These are phyloP conservation scores for Spodoptera picta DNA, from an alignment of 2,888 invertebrate genomes.

Conservation along the genomic window DNA sequence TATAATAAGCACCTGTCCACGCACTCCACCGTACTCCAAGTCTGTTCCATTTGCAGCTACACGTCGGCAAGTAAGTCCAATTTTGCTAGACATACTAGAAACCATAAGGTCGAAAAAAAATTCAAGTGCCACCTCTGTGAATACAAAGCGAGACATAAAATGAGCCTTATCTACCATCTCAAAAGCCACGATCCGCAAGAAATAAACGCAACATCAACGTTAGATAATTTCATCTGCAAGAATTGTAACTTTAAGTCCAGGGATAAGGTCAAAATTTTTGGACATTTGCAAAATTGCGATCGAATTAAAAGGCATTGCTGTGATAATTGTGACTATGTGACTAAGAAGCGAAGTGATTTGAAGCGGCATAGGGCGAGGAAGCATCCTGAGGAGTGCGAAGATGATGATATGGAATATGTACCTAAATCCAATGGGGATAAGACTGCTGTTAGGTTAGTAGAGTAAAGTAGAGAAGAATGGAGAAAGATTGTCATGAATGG, in stretches of 20 bases:
- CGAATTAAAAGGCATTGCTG: conserved; percentile 52
- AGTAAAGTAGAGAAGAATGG: too few species aligned
- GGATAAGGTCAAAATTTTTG: conserved; percentile 11
- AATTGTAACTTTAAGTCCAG: conserved; percentile 33
- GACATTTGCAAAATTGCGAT: conserved; percentile 27
- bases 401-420: conserved; percentile 37
- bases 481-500: too few species aligned
- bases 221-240: conserved; percentile 32
- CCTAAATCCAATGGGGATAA: neutral
- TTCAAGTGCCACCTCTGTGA: conserved; percentile 74
- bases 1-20: conserved; percentile 59
- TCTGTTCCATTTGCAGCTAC: conserved; percentile 73
- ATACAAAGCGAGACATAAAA: conserved; percentile 73
- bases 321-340: conserved; percentile 61
- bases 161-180: conserved; percentile 77
- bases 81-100: conserved; percentile 67
- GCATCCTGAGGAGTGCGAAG: conserved; percentile 44
- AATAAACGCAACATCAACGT: too few species aligned
- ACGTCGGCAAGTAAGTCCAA: conserved; percentile 69
- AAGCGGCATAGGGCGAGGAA: conserved; percentile 59
- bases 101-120: conserved; percentile 69
- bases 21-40: conserved; percentile 52
- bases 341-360: conserved; percentile 64
- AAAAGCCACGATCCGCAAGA: conserved; percentile 61
- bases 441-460: neutral